These are phyloP conservation scores for Mobula hypostoma DNA, from an alignment of 2,113 vertebrate species.

Conservation along the genomic window DNA sequence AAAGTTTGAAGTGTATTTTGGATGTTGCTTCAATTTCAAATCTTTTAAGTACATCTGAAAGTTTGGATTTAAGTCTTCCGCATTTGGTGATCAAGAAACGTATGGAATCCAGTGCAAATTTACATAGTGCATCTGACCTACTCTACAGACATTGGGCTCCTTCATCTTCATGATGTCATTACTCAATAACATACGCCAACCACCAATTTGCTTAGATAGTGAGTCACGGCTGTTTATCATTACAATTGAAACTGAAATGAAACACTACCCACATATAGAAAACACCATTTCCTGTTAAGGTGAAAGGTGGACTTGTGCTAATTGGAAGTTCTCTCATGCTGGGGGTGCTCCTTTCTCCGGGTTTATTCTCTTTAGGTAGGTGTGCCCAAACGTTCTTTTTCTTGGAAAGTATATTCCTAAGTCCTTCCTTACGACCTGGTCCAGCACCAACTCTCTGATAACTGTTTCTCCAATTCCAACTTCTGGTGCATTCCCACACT, in stretches of 20 bases:
- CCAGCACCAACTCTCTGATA: background rate
- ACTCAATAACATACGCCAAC: constrained; percentile 14
- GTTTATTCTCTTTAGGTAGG: background rate
- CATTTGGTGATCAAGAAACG: background rate
- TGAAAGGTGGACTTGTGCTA: background rate
- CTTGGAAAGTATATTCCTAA: background rate
- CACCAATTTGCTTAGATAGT: constrained; percentile 25
- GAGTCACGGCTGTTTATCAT: constrained; percentile 28
- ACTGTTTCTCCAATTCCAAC: background rate
- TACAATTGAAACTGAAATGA: constrained; percentile 4
- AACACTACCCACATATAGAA: background rate
- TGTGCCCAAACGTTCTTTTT: background rate
- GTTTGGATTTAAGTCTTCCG: background rate
- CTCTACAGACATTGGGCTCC: constrained; percentile 1
- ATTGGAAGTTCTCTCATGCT: background rate
- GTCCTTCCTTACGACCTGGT: background rate
- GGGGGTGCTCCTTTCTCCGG: background rate
- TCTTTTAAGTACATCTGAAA: too few relatives aligned
- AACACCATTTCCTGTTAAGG: background rate
- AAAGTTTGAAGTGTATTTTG: background rate
- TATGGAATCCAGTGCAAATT: background rate
- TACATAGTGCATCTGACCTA: background rate
- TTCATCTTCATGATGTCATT: constrained; percentile 1
- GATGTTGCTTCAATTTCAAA: background rate
- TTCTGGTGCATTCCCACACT: background rate